These are phyloP conservation scores for Dryoscopus gambensis DNA, from an alignment of 2,113 vertebrate genomes.

Conservation along the genomic window DNA sequence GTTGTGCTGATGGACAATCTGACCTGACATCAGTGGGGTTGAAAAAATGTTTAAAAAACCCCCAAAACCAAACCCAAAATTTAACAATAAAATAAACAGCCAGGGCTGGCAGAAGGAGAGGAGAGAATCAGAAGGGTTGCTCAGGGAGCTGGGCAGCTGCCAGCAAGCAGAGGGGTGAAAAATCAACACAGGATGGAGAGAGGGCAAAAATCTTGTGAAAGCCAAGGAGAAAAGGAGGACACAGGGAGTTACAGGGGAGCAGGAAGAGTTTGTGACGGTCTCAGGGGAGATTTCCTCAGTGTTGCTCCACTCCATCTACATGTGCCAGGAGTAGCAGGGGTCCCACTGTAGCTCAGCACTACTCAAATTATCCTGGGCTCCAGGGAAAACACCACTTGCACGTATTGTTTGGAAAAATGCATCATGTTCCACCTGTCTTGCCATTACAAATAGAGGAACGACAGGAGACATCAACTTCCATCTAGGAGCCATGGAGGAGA, in stretches of 20 bases:
- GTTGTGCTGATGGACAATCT: background rate
- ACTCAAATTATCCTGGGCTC: background rate
- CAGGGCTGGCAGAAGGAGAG: background rate
- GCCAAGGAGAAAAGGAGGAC: background rate
- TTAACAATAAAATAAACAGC: background rate
- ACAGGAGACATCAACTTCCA: background rate
- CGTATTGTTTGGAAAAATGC: background rate
- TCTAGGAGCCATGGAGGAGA: background rate
- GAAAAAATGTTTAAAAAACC: background rate
- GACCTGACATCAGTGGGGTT: background rate
- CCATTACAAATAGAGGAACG: background rate
- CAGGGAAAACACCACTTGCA: fast-evolving
- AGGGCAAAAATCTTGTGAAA: background rate
- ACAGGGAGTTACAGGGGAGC: background rate
- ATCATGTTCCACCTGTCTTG: conserved; percentile 23
- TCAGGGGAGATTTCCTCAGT: background rate
- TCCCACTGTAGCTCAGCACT: background rate
- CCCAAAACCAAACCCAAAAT: background rate
- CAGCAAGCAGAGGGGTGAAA: background rate
- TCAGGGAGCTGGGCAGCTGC: background rate
- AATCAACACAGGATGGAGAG: background rate
- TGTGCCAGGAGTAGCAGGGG: background rate
- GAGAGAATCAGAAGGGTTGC: background rate
- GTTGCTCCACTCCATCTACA: background rate
- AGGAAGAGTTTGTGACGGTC: background rate